Evolutionary conservation across 2,797 vertebrate genomes (phyloP), one percentile per base, ranked within the genome.

Genomic region (Lophotriccus pileatus): DNA sequence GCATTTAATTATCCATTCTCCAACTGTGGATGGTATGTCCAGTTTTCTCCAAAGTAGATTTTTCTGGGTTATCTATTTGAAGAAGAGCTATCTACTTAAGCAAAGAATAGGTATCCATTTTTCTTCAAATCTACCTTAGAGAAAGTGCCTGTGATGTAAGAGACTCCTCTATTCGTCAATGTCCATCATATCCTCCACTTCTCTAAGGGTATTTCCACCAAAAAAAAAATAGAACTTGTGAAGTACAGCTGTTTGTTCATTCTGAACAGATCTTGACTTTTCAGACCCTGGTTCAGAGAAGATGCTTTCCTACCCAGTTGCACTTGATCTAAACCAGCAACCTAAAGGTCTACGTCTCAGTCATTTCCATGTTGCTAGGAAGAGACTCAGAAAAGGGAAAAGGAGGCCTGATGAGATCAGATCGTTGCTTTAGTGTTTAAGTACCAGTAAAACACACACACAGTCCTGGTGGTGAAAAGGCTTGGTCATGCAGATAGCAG

Each of bases 321-420:
- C 28, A 5, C 44, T 44, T 17, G 37, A 46, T 72, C 36, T 62
- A 74, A 78, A 32, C 34, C 19, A 74, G 69, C 12, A 64, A 14
- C 43, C 21, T 56, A 34, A 43, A 44, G 6, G 25, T 60, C 49
- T 64, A 6, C 4, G 5, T 49, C 17, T 78, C 5, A 1, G 32
- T 20, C 20, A 32, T 17, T 66, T 37, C 64, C 49, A 36, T 11
- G 7, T 36, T 78, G 21, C 46, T 55, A 25, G 0, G 0, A 32
- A 46, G 24, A 75, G 27, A 68, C 27, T 39, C 49, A 44, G 41
- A 66, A 79, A 64, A 80, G 18, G 7, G 12, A 34, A 18, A 78
- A 14, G 25, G 39, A 91, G 10, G 39, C 19, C n/a, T 39, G 18
- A 78, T 55, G 43, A 21, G 12, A 32, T 76, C 27, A 55, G 25